phyloP scores from a whole-genome alignment of 2,888 invertebrate genomes.

The Calameuta filiformis region DNA sequence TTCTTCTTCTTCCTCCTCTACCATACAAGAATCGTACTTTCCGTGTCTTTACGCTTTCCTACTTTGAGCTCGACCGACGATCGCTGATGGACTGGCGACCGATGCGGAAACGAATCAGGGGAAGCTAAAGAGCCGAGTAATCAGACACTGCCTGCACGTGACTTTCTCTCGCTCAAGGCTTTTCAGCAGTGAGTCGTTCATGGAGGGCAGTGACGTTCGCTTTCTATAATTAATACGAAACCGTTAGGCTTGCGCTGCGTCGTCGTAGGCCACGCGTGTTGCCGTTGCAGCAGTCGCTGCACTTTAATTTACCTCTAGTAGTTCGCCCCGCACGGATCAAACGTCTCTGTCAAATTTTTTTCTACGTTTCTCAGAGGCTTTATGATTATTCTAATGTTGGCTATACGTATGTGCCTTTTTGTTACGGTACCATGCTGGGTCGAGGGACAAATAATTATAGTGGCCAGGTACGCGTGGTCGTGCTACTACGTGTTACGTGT shows the following conservation, averaged over 20 bases:
- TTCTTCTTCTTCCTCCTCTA: neutral
- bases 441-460: neutral
- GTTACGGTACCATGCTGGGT: neutral
- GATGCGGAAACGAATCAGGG: constrained; percentile 1
- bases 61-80: neutral
- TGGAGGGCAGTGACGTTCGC: constrained; percentile 28
- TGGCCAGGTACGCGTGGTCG: neutral
- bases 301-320: neutral
- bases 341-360: neutral
- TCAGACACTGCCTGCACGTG: constrained; percentile 32
- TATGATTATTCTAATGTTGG: too few species aligned
- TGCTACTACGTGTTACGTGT: neutral
- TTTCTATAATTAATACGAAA: constrained; percentile 43
- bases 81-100: constrained; percentile 4
- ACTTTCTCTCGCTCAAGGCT: constrained; percentile 33
- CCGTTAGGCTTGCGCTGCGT: constrained; percentile 15
- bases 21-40: neutral
- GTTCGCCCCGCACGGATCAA: neutral
- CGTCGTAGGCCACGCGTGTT: neutral
- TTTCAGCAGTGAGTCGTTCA: neutral
- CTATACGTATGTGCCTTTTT: too few species aligned
- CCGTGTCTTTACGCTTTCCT: neutral
- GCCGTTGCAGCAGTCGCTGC: neutral
- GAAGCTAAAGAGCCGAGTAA: constrained; percentile 13
- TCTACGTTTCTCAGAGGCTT: neutral